A percentile compares a stretch with the other conserved stretches of the same genome.
These are phyloP conservation scores for Chaetodon auriga DNA, from an alignment of 2,113 vertebrate species.

Conservation along the genomic window DNA sequence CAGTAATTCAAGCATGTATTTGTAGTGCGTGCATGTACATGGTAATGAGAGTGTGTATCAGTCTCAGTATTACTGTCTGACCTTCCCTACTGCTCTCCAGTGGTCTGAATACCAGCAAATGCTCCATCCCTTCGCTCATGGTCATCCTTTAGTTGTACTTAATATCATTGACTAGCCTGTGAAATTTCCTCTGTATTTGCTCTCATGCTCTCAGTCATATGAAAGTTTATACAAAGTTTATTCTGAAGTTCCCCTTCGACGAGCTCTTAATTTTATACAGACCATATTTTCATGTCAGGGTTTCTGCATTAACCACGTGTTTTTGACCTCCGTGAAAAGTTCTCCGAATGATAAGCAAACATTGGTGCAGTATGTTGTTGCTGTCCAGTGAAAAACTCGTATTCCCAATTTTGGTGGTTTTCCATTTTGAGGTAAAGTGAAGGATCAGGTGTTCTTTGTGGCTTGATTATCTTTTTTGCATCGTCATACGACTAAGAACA, in stretches of 20 bases:
- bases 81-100: constrained; percentile 28
- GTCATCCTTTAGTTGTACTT: neutral
- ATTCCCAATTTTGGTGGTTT: neutral
- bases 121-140: neutral
- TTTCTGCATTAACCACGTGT: constrained; percentile 12
- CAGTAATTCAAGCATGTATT: constrained; percentile 28
- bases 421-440: constrained; percentile 12
- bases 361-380: constrained; percentile 11
- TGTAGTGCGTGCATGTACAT: constrained; percentile 37
- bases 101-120: constrained; percentile 33
- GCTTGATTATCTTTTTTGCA: neutral
- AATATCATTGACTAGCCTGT: constrained; percentile 14
- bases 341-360: constrained; percentile 1
- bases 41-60: constrained; percentile 20
- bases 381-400: neutral
- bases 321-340: constrained; percentile 19
- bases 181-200: constrained; percentile 11
- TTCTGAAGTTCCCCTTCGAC: constrained; percentile 8
- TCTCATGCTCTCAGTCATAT: constrained; percentile 17
- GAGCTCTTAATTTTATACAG: constrained; percentile 19
- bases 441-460: neutral
- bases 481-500: neutral
- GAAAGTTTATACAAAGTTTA: no score
- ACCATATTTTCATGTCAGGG: neutral
- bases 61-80: constrained; percentile 66